phyloP scores from a whole-genome alignment of 2,888 invertebrate genomes.

The Saturnia japonica region DNA sequence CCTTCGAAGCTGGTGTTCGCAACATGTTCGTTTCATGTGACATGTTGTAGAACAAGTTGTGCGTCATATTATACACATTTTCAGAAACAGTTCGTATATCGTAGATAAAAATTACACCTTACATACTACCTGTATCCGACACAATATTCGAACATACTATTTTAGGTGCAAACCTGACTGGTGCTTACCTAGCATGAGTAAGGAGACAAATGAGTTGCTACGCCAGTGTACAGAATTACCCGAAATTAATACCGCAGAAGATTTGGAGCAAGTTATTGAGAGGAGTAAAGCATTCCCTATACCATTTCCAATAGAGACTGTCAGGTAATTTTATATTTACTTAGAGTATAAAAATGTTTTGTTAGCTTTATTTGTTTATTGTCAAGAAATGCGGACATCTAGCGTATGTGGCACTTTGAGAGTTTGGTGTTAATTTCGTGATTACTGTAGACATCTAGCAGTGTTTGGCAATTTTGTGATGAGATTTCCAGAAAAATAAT shows the following conservation, averaged over 20 bases:
- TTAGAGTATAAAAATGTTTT: background rate
- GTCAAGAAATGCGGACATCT: background rate
- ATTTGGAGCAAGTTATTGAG: conserved; percentile 55
- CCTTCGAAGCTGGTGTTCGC: too few relatives aligned
- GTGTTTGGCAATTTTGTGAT: too few relatives aligned
- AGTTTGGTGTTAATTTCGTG: too few relatives aligned
- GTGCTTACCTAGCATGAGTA: conserved; percentile 72
- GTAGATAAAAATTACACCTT: too few relatives aligned
- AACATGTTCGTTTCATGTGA: too few relatives aligned
- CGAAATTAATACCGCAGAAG: conserved; percentile 38
- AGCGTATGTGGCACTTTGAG: background rate
- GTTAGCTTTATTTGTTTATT: background rate
- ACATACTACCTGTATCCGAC: background rate
- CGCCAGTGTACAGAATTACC: conserved; percentile 59
- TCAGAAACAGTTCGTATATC: background rate
- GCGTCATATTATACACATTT: background rate
- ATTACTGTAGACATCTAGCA: too few relatives aligned
- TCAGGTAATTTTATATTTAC: conserved; percentile 55
- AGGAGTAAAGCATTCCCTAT: conserved; percentile 62
- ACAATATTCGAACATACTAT: background rate
- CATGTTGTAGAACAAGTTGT: too few relatives aligned
- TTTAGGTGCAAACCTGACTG: conserved; percentile 75
- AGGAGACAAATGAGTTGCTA: conserved; percentile 68
- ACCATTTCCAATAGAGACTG: conserved; percentile 58
- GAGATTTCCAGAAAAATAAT: too few relatives aligned